phyloP scores from a whole-genome alignment of 2,797 vertebrate species.

The Siniperca obscura region DNA sequence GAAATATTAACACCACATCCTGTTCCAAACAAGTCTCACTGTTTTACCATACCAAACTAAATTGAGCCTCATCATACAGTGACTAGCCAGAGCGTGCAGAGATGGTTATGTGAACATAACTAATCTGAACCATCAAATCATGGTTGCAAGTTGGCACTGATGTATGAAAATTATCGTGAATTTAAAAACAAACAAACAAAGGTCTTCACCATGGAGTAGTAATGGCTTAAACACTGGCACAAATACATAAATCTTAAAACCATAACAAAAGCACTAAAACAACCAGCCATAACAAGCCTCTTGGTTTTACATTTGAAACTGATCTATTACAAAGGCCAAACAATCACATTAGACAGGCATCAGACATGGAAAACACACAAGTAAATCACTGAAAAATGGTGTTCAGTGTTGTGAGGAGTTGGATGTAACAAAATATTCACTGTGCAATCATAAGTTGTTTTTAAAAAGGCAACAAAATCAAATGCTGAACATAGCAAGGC shows the following conservation, averaged over 20 bases:
- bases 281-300: conserved; percentile 25
- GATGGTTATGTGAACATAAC: conserved; percentile 26
- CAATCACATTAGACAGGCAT: conserved; percentile 61
- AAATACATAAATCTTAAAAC: conserved; percentile 30
- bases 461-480: conserved; percentile 75
- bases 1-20: conserved; percentile 25
- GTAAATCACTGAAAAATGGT: conserved; percentile 37
- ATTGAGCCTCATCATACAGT: conserved; percentile 2
- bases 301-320: conserved; percentile 46
- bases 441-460: conserved; percentile 59
- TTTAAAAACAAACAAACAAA: background rate
- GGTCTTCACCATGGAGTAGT: conserved; percentile 31
- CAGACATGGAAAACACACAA: conserved; percentile 45
- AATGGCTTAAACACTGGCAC: conserved; percentile 51
- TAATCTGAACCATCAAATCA: conserved; percentile 16
- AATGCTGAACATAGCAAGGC: conserved; percentile 68
- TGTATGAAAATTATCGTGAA: conserved; percentile 30
- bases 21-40: background rate
- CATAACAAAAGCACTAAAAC: conserved; percentile 39
- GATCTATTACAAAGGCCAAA: conserved; percentile 60
- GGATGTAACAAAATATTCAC: conserved; percentile 50
- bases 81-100: conserved; percentile 36
- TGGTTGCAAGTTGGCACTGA: conserved; percentile 51
- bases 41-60: conserved; percentile 16
- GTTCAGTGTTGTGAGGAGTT: conserved; percentile 49